Conservation (phyloP, 2,113 vertebrate genomes). For the Ceyx melanurus region DNA sequence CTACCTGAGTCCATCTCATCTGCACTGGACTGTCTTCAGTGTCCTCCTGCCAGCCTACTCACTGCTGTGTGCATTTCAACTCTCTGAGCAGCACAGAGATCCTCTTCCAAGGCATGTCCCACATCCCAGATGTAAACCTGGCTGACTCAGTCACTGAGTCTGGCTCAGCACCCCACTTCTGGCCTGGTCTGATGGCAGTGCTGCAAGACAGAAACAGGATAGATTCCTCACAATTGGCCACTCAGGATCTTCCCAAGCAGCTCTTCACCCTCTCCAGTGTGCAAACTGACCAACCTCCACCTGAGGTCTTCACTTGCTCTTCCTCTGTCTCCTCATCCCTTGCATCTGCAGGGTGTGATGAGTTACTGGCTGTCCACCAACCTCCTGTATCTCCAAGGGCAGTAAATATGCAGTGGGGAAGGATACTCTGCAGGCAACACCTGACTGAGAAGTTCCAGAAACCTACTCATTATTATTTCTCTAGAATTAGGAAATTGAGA, state of each 20-base stretch:
- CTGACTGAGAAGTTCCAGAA: background rate
- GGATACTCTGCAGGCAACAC: fast-evolving
- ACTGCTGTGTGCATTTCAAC: background rate
- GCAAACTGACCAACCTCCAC: background rate
- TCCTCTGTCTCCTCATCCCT: background rate
- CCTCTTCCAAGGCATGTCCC: background rate
- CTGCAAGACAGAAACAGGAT: background rate
- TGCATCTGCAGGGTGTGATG: background rate
- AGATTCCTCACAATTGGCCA: background rate
- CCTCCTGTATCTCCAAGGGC: background rate
- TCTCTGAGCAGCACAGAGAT: background rate
- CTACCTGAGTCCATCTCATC: background rate
- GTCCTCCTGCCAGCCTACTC: background rate
- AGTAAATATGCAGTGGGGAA: background rate
- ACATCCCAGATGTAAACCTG: background rate
- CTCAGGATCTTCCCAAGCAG: background rate
- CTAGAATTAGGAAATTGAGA: background rate
- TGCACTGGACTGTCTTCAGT: background rate
- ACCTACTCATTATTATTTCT: background rate
- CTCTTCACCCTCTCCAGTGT: background rate
- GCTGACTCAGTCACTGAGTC: background rate
- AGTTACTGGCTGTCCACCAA: background rate
- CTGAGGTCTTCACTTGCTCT: background rate
- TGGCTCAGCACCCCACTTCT: background rate
- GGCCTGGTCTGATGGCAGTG: background rate